Evolutionary conservation across 1,140 invertebrate genomes (phyloP).

Genomic region (Macrocentrus cingulum): DNA sequence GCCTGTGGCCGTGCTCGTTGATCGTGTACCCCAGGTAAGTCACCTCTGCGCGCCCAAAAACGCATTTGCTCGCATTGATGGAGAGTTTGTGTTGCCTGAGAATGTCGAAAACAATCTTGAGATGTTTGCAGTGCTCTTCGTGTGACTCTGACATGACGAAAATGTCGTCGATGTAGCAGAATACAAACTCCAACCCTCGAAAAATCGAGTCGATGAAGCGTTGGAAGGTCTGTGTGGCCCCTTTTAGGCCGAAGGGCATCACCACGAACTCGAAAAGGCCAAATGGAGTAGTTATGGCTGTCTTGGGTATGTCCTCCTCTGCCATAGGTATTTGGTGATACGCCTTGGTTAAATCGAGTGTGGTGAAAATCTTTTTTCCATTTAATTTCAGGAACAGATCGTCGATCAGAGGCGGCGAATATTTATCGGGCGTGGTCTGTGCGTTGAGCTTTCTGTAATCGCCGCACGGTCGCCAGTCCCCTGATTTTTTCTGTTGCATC

Average conservation of each 20-base stretch:
- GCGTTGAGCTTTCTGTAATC: constrained; percentile 48
- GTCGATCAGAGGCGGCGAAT: constrained; percentile 35
- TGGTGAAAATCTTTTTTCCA: constrained; percentile 40
- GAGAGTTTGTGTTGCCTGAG: background rate
- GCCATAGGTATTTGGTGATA: constrained; percentile 54
- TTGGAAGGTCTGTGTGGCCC: constrained; percentile 35
- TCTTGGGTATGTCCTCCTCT: constrained; percentile 39
- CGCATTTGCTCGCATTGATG: constrained; percentile 17
- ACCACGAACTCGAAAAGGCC: constrained; percentile 33
- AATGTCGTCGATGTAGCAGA: constrained; percentile 30
- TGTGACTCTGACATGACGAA: constrained; percentile 18
- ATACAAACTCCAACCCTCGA: constrained; percentile 14
- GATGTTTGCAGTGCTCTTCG: constrained; percentile 26
- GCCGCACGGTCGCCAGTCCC: constrained; percentile 37
- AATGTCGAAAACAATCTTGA: constrained; percentile 24
- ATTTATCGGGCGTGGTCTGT: constrained; percentile 39
- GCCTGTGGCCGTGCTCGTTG: constrained; percentile 39
- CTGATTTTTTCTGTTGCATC: constrained; percentile 35
- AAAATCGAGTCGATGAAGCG: constrained; percentile 28
- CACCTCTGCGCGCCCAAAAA: constrained; percentile 10
- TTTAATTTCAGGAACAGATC: constrained; percentile 42
- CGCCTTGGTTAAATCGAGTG: constrained; percentile 48
- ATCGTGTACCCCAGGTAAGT: constrained; percentile 40
- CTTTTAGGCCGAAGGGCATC: constrained; percentile 48
- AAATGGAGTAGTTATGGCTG: constrained; percentile 39